Evolutionary conservation across 2,797 vertebrate species (phyloP), one percentile per base, ranked within the genome.

Genomic region (Acrossocheilus fasciatus): DNA sequence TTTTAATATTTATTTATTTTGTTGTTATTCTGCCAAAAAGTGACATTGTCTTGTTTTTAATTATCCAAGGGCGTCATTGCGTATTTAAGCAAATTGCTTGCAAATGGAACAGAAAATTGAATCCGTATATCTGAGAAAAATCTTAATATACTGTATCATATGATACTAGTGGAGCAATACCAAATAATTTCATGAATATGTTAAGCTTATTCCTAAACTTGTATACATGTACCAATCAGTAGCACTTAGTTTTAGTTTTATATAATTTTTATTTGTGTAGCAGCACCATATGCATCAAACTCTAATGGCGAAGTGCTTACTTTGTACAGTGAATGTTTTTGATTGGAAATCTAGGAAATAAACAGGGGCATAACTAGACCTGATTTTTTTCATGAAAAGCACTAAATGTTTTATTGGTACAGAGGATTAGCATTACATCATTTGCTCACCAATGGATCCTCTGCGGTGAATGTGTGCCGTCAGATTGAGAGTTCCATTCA

Each of bases 31-130:
- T 73, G 68, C 36, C 52, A 41, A 30, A 70, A 70, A 26, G 68
- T 82, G 68, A 82, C 64, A 72, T 75, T 81, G 59, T 72, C 82
- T 80, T 79, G 52, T 81, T 73, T 79, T 86, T 64, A 81, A 85
- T 82, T 73, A 82, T 59, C 50, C 47, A 72, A 30, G 36, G n/a
- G 68, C 7, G 20, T 54, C 20, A 81, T 82, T 82, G 2, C 11
- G 0, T 20, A 23, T 69, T 20, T 68, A 52, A 81, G 30, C 43
- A 81, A 81, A 83, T 64, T 66, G 45, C 59, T 76, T 76, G 43
- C 73, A 84, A 84, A 76, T 68, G 73, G 43, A 68, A 76, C 43
- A 50, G 82, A 76, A 75, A 76, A 68, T 84, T 12, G 0, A 66
- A 66, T 84, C 41, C 0, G 8, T 47, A 66, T 52, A 66, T 84